These are phyloP conservation scores for Himalopsyche phryganea DNA, from an alignment of 1,140 invertebrate species.

Conservation along the genomic window DNA sequence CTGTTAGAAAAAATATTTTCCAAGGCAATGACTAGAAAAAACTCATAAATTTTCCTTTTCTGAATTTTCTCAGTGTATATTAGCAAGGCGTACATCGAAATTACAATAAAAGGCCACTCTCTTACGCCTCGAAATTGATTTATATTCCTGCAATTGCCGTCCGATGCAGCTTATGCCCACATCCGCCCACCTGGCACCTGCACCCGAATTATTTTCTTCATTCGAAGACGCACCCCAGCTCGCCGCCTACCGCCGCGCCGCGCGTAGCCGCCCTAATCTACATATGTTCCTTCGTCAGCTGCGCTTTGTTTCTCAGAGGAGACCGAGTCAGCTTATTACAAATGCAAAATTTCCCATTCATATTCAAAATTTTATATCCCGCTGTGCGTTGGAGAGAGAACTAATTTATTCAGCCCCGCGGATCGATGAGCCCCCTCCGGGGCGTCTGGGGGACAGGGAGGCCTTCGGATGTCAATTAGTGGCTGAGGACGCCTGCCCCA, in stretches of 20 bases:
- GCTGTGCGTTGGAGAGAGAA: slow-evolving; percentile 56
- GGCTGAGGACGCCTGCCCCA: slow-evolving; percentile 6
- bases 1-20: no score
- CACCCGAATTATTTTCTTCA: slow-evolving; percentile 12
- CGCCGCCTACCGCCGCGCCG: slow-evolving; percentile 4
- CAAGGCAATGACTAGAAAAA: no score
- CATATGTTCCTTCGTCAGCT: slow-evolving; percentile 61
- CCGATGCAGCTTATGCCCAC: background rate
- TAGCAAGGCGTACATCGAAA: no score
- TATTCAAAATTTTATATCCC: slow-evolving; percentile 86
- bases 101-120: no score
- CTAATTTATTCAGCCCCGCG: slow-evolving; percentile 60
- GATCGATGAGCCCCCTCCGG: slow-evolving; percentile 34
- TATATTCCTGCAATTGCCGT: no score
- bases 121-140: no score
- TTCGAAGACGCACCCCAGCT: background rate
- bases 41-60: no score
- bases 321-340: slow-evolving; percentile 61
- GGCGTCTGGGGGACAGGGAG: slow-evolving; percentile 37
- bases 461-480: slow-evolving; percentile 33
- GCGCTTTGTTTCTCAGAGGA: slow-evolving; percentile 57
- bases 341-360: slow-evolving; percentile 83
- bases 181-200: slow-evolving; percentile 13
- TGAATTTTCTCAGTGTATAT: no score
- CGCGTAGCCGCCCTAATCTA: slow-evolving; percentile 55